phyloP scores from a whole-genome alignment of 1,140 invertebrate genomes.

The Arctopsyche grandis region DNA sequence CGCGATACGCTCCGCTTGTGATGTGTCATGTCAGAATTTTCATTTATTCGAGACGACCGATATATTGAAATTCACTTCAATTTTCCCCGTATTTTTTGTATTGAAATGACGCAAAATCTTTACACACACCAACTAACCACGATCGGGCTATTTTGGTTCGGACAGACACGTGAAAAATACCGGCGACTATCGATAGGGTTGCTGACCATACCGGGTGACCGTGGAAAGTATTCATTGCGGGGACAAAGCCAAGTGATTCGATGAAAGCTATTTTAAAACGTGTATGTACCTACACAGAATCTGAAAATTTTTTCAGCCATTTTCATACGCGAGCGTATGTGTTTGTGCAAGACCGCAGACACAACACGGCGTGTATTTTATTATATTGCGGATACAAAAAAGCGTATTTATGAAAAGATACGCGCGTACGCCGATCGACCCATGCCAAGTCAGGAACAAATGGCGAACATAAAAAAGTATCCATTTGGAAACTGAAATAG shows the following conservation, averaged over 20 bases:
- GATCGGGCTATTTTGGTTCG: conserved; percentile 13
- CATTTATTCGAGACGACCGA: conserved; percentile 31
- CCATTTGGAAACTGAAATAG: conserved; percentile 24
- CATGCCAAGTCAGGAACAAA: conserved; percentile 21
- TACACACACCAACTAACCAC: neutral
- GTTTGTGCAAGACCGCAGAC: neutral
- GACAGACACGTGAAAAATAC: neutral
- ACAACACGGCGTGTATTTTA: neutral
- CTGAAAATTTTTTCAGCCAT: neutral
- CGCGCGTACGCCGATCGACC: conserved; percentile 16
- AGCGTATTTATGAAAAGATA: conserved; percentile 4
- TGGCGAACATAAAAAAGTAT: conserved; percentile 20
- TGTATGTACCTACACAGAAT: neutral
- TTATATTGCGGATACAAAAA: neutral
- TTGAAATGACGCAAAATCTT: conserved; percentile 34
- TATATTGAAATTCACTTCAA: conserved; percentile 41
- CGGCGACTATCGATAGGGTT: conserved; percentile 15
- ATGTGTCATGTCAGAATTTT: conserved; percentile 49
- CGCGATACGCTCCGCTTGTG: conserved; percentile 35
- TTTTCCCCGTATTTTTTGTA: conserved; percentile 17
- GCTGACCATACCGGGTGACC: conserved; percentile 23
- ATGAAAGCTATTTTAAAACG: conserved; percentile 9
- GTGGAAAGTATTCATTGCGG: neutral
- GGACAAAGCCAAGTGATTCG: conserved; percentile 19
- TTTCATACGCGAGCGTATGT: neutral